Percentiles rank a stretch among this genome's conserved stretches.
Evolutionary conservation across 2,113 vertebrate species (phyloP).

Genomic region (Drymodes brunneopygia): DNA sequence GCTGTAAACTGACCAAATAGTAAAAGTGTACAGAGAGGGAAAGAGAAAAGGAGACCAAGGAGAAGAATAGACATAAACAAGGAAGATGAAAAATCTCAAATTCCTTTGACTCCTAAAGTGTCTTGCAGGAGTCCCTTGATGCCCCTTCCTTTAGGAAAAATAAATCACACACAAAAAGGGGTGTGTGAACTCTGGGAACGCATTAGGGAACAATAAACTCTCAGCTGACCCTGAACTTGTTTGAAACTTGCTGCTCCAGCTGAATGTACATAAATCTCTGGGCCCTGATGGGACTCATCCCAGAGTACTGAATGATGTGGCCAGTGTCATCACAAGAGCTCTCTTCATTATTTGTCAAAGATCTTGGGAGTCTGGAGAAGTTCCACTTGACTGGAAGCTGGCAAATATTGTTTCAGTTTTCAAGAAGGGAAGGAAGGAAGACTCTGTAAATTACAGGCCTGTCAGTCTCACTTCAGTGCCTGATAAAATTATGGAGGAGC

Average conservation of each 20-base stretch:
- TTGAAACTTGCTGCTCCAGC: neutral
- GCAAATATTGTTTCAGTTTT: neutral
- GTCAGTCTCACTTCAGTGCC: neutral
- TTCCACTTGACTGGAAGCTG: neutral
- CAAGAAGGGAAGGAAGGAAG: neutral
- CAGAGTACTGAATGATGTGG: neutral
- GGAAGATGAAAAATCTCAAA: neutral
- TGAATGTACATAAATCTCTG: neutral
- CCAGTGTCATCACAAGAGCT: rapidly evolving
- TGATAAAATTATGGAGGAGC: neutral
- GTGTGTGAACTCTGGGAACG: neutral
- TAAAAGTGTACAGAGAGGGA: neutral
- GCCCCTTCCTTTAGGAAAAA: neutral
- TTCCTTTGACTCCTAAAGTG: neutral
- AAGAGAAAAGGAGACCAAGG: neutral
- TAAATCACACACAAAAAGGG: neutral
- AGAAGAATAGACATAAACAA: neutral
- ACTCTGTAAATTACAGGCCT: neutral
- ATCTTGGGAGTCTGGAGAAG: neutral
- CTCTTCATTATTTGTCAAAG: neutral
- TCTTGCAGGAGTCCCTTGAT: neutral
- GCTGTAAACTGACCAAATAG: neutral
- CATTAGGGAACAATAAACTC: neutral
- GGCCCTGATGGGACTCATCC: neutral
- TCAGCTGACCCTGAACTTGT: neutral